Evolutionary conservation across 2,797 vertebrate genomes (phyloP).

Genomic region (Discoglossus pictus): DNA sequence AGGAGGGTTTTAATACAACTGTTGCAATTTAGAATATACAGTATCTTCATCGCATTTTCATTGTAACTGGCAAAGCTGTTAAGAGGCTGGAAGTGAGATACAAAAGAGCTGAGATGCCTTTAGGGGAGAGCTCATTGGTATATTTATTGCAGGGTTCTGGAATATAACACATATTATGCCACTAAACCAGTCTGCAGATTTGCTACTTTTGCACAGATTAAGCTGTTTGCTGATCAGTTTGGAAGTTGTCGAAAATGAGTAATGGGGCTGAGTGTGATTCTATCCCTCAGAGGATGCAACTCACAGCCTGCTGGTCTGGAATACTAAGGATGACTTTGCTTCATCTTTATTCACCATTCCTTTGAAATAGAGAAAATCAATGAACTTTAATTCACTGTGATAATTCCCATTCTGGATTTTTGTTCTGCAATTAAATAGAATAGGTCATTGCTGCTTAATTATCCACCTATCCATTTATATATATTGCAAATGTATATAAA

Average conservation of each 20-base stretch:
- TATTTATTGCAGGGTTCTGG: slow-evolving; percentile 14
- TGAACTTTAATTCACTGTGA: not conserved
- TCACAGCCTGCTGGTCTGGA: slow-evolving; percentile 23
- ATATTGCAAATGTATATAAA: too few species aligned
- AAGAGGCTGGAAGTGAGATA: slow-evolving; percentile 15
- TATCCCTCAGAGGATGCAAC: slow-evolving; percentile 22
- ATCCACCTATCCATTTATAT: too few species aligned
- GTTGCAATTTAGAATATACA: slow-evolving; percentile 36
- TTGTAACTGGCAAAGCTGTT: slow-evolving; percentile 32
- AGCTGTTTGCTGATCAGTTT: slow-evolving; percentile 51
- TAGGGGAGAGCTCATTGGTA: slow-evolving; percentile 10
- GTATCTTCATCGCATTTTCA: slow-evolving; percentile 28
- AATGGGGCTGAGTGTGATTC: slow-evolving; percentile 41
- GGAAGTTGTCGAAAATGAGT: slow-evolving; percentile 51
- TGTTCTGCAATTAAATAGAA: too few species aligned
- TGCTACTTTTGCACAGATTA: slow-evolving; percentile 29
- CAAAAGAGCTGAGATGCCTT: slow-evolving; percentile 17
- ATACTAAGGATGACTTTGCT: slow-evolving; percentile 26
- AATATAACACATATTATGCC: not conserved
- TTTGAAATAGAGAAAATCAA: slow-evolving; percentile 27
- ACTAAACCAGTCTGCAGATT: slow-evolving; percentile 6
- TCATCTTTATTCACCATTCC: slow-evolving; percentile 32
- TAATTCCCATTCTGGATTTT: not conserved
- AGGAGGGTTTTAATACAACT: slow-evolving; percentile 46
- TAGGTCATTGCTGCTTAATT: too few species aligned